Evolutionary conservation across 1,140 invertebrate genomes (phyloP).

Genomic region (Tyrophagus putrescentiae): DNA sequence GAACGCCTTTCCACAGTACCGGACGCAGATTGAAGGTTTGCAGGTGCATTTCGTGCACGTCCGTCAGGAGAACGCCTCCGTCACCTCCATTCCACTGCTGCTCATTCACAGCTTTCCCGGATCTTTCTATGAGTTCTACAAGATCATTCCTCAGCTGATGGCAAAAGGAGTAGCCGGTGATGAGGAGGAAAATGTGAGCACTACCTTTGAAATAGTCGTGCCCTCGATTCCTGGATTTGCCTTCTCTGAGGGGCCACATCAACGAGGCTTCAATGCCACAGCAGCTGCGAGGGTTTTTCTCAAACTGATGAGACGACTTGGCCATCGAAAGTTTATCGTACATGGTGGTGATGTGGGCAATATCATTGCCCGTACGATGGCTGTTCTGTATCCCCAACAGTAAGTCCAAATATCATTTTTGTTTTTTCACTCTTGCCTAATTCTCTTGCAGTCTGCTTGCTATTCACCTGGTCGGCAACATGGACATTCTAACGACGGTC

Average conservation of each 20-base stretch:
- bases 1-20: slow-evolving; percentile 33
- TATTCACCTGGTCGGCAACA: not conserved
- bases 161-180: too few relatives aligned
- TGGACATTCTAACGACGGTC: not conserved
- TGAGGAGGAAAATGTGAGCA: slow-evolving; percentile 39
- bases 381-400: slow-evolving; percentile 24
- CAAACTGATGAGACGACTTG: slow-evolving; percentile 23
- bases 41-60: slow-evolving; percentile 45
- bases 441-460: not conserved
- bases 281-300: slow-evolving; percentile 17
- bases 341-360: slow-evolving; percentile 22
- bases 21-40: slow-evolving; percentile 46
- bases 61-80: not conserved
- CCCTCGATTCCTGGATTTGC: slow-evolving; percentile 70
- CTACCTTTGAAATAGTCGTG: slow-evolving; percentile 61
- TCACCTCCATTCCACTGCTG: slow-evolving; percentile 31
- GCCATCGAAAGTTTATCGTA: slow-evolving; percentile 16
- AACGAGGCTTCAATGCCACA: slow-evolving; percentile 28
- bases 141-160: slow-evolving; percentile 53
- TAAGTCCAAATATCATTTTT: not conserved
- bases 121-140: slow-evolving; percentile 66
- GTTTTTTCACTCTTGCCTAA: not conserved
- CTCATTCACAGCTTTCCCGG: slow-evolving; percentile 80
- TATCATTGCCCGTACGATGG: slow-evolving; percentile 15
- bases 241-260: slow-evolving; percentile 53